Evolutionary conservation across 2,888 invertebrate genomes (phyloP).

Genomic region (Exocentrus adspersus): DNA sequence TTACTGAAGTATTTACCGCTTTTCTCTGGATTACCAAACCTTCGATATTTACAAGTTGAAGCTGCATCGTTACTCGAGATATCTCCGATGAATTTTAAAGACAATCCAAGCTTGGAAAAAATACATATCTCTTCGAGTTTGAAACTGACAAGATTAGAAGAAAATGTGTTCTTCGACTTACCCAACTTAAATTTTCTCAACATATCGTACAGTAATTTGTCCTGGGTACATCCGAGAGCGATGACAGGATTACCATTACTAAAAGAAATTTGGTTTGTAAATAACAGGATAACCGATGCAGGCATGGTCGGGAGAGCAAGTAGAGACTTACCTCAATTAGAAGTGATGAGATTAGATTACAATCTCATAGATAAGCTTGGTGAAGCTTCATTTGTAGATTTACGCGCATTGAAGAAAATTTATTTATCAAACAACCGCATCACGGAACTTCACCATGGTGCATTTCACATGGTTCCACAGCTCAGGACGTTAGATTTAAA

Average conservation of each 20-base stretch:
- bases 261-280: slow-evolving; percentile 74
- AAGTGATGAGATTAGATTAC: slow-evolving; percentile 74
- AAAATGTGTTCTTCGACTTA: slow-evolving; percentile 72
- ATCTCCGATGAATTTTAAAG: slow-evolving; percentile 75
- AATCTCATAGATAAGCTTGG: slow-evolving; percentile 77
- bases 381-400: slow-evolving; percentile 83
- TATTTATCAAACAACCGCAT: slow-evolving; percentile 79
- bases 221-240: slow-evolving; percentile 81
- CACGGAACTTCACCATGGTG: slow-evolving; percentile 79
- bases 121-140: slow-evolving; percentile 78
- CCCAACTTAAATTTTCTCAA: slow-evolving; percentile 76
- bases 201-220: slow-evolving; percentile 79
- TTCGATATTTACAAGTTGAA: slow-evolving; percentile 78
- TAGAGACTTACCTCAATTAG: slow-evolving; percentile 78
- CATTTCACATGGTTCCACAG: slow-evolving; percentile 81
- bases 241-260: slow-evolving; percentile 77
- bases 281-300: slow-evolving; percentile 81
- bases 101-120: slow-evolving; percentile 78
- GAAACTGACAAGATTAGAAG: slow-evolving; percentile 75
- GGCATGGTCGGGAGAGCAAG: slow-evolving; percentile 83
- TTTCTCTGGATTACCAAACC: slow-evolving; percentile 75
- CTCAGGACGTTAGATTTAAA: slow-evolving; percentile 79
- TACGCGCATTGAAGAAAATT: slow-evolving; percentile 75
- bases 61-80: slow-evolving; percentile 74
- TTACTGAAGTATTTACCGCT: slow-evolving; percentile 79